These are phyloP conservation scores for Netta rufina DNA, from an alignment of 2,797 vertebrate genomes.

Conservation along the genomic window DNA sequence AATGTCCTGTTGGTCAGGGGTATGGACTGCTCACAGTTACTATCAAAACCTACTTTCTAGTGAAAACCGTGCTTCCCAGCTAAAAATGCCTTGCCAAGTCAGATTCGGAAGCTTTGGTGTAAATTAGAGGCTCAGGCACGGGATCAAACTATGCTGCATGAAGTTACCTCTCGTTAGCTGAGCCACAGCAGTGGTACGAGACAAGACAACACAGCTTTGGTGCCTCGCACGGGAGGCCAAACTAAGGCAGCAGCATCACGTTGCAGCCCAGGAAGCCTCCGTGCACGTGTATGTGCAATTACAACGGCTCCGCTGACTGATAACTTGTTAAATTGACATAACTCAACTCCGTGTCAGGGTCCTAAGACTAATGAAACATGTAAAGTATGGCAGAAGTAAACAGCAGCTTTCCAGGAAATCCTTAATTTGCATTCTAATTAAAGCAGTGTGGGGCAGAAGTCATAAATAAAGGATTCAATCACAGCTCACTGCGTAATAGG, in stretches of 20 bases:
- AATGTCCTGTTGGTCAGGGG: not conserved
- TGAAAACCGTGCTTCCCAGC: not conserved
- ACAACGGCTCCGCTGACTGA: not conserved
- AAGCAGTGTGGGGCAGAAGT: constrained; percentile 52
- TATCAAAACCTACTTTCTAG: not conserved
- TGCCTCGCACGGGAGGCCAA: not conserved
- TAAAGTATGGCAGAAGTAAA: constrained; percentile 54
- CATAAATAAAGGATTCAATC: constrained; percentile 66
- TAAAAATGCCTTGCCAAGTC: not conserved
- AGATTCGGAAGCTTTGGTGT: not conserved
- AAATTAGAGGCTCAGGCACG: not conserved
- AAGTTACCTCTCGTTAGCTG: not conserved
- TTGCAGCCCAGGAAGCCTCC: not conserved
- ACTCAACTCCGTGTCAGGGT: constrained; percentile 29
- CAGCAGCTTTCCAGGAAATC: constrained; percentile 64
- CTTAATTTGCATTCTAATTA: constrained; percentile 68
- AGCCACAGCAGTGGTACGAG: not conserved
- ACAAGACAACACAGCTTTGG: not conserved
- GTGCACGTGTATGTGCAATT: not conserved
- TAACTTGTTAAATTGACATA: constrained; percentile 57
- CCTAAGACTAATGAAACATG: constrained; percentile 64
- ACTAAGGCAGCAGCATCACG: not conserved
- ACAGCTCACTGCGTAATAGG: constrained; percentile 32
- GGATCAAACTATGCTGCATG: not conserved
- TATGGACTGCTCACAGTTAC: not conserved